Percentiles rank a stretch among this genome's conserved stretches.
Conservation (phyloP, 2,797 vertebrate species). For the Enteromius mattozi region DNA sequence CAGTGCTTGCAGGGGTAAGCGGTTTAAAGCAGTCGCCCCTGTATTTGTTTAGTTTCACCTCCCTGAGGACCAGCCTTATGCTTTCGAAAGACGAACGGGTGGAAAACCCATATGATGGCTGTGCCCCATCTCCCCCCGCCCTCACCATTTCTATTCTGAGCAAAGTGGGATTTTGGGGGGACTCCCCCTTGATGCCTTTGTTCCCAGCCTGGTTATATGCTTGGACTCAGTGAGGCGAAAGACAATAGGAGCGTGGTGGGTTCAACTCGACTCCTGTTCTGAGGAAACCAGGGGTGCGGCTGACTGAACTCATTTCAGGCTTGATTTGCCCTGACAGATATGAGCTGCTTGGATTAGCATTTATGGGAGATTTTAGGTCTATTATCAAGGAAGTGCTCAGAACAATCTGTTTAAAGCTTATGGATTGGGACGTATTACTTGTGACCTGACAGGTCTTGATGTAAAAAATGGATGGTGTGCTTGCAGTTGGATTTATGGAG, state of each 20-base stretch:
- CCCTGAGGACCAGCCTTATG: constrained; percentile 52
- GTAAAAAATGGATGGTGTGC: constrained; percentile 42
- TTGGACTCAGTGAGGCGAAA: constrained; percentile 79
- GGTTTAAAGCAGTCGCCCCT: constrained; percentile 31
- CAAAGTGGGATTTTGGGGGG: constrained; percentile 66
- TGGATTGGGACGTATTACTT: constrained; percentile 15
- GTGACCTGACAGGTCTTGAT: constrained; percentile 47
- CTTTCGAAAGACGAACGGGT: constrained; percentile 45
- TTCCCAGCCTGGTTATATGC: constrained; percentile 79
- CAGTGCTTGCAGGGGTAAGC: constrained; percentile 21
- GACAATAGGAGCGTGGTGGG: constrained; percentile 67
- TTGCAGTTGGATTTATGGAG: constrained; percentile 15
- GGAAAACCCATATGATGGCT: constrained; percentile 53
- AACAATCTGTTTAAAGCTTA: constrained; percentile 62
- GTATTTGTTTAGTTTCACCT: constrained; percentile 58
- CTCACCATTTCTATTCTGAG: constrained; percentile 48
- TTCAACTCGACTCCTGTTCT: constrained; percentile 49
- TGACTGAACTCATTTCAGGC: constrained; percentile 72
- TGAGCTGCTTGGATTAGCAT: constrained; percentile 72
- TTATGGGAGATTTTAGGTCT: constrained; percentile 66
- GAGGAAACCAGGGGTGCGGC: constrained; percentile 54
- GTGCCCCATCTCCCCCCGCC: neutral
- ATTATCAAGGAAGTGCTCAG: constrained; percentile 63
- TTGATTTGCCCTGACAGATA: constrained; percentile 75
- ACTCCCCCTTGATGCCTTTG: constrained; percentile 74